A percentile compares a stretch with the other conserved stretches of the same genome.
phyloP scores from a whole-genome alignment of 1,140 invertebrate species.

The Dreissena polymorpha region DNA sequence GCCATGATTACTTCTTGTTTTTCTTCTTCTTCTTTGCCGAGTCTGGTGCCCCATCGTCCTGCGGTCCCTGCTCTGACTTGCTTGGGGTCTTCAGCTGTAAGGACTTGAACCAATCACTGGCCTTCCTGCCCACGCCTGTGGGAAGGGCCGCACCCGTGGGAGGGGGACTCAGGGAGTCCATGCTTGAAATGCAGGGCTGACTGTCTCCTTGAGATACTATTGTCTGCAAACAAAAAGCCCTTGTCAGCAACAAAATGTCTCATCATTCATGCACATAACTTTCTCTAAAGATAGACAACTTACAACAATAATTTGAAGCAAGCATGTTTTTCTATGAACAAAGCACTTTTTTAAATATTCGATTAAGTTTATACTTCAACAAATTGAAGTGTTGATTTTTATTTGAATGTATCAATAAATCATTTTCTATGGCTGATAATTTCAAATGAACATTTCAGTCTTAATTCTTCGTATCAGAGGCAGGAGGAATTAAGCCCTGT shows the following conservation, averaged over 20 bases:
- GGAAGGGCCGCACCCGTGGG: not conserved
- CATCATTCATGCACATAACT: not conserved
- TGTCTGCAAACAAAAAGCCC: not conserved
- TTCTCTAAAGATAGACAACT: no score
- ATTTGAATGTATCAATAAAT: no score
- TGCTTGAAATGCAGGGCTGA: not conserved
- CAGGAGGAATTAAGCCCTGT: no score
- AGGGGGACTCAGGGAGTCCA: conserved; percentile 5
- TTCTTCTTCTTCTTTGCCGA: conserved; percentile 51
- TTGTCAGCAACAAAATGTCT: not conserved
- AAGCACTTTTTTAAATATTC: no score
- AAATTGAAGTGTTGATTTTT: no score
- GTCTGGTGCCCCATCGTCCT: conserved; percentile 4
- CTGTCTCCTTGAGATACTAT: not conserved
- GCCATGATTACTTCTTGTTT: conserved; percentile 41
- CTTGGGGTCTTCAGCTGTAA: conserved; percentile 46
- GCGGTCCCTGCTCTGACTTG: conserved; percentile 8
- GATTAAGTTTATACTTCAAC: no score
- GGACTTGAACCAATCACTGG: conserved; percentile 52
- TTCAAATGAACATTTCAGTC: no score
- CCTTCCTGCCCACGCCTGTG: conserved; percentile 14
- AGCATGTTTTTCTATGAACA: no score
- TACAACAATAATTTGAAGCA: no score
- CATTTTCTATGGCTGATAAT: no score
- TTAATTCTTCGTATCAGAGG: no score